Conservation (phyloP, 2,797 vertebrate genomes). For the Myripristis jacobus region DNA sequence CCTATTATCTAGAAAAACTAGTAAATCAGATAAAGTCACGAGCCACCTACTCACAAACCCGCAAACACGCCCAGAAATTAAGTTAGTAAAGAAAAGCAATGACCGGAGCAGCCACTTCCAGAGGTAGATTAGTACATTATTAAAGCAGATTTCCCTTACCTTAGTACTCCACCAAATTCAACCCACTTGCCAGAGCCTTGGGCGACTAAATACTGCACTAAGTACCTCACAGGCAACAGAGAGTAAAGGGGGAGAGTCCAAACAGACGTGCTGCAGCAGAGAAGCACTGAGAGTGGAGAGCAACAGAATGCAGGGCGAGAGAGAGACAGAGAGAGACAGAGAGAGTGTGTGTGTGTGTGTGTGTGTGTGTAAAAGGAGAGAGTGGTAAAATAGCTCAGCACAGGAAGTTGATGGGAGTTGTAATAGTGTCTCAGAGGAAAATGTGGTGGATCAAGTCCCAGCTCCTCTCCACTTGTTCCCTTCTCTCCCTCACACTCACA, state of each 20-base stretch:
- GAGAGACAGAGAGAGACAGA: constrained; percentile 1
- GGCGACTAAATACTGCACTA: constrained; percentile 19
- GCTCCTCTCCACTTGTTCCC: constrained; percentile 28
- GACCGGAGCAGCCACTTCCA: background rate
- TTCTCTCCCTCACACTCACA: constrained; percentile 15
- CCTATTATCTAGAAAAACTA: background rate
- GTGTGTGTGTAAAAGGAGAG: constrained; percentile 8
- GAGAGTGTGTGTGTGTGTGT: too few species aligned
- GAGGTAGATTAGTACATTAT: background rate
- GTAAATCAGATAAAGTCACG: background rate
- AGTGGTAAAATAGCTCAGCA: background rate
- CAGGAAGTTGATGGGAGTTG: constrained; percentile 70
- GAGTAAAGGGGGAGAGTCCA: constrained; percentile 19
- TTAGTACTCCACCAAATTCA: constrained; percentile 12
- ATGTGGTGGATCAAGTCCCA: constrained; percentile 36
- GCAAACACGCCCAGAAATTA: background rate
- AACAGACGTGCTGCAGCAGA: background rate
- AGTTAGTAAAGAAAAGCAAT: constrained; percentile 2
- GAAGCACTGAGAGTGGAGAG: constrained; percentile 1
- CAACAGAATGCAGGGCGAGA: background rate
- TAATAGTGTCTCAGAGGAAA: constrained; percentile 71
- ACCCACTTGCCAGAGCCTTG: constrained; percentile 7
- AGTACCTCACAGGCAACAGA: constrained; percentile 18
- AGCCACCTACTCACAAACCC: background rate
- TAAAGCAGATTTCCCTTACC: constrained; percentile 39